A percentile compares a stretch with the other conserved stretches of the same genome.
phyloP scores from a whole-genome alignment of 2,888 invertebrate genomes.

The Callimorpha dominula region DNA sequence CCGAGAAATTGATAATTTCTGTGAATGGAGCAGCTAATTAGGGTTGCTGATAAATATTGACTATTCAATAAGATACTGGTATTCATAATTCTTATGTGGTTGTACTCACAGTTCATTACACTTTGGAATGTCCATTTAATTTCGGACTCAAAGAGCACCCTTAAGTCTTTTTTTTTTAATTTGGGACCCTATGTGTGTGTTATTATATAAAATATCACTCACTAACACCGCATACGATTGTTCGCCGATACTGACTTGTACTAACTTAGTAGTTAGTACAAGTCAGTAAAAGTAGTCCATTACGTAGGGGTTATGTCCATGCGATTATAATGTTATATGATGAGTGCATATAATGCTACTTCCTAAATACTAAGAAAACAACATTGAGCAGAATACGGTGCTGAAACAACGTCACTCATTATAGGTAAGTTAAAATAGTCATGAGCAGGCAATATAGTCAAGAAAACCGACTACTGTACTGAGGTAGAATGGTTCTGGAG shows the following conservation, averaged over 20 bases:
- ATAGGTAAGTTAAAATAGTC: neutral
- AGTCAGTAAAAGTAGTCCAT: too few species aligned
- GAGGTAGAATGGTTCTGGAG: neutral
- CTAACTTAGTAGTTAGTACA: too few species aligned
- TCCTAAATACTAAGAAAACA: neutral
- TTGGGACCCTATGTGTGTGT: too few species aligned
- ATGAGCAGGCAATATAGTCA: neutral
- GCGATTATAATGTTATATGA: too few species aligned
- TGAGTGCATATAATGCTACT: too few species aligned
- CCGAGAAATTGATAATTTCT: conserved; percentile 40
- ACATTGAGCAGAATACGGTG: neutral
- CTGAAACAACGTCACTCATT: neutral
- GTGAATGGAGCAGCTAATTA: conserved; percentile 32
- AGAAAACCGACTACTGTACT: neutral
- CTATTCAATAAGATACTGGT: neutral
- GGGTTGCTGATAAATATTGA: neutral
- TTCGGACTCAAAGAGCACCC: neutral
- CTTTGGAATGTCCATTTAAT: too few species aligned
- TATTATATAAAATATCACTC: too few species aligned
- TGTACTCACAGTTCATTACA: neutral
- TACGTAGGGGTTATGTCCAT: too few species aligned
- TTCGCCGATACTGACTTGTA: too few species aligned
- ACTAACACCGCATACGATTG: too few species aligned
- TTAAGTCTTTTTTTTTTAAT: too few species aligned
- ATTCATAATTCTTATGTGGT: neutral